phyloP scores from a whole-genome alignment of 2,888 invertebrate species.

The Xestoiulus laeticollis region DNA sequence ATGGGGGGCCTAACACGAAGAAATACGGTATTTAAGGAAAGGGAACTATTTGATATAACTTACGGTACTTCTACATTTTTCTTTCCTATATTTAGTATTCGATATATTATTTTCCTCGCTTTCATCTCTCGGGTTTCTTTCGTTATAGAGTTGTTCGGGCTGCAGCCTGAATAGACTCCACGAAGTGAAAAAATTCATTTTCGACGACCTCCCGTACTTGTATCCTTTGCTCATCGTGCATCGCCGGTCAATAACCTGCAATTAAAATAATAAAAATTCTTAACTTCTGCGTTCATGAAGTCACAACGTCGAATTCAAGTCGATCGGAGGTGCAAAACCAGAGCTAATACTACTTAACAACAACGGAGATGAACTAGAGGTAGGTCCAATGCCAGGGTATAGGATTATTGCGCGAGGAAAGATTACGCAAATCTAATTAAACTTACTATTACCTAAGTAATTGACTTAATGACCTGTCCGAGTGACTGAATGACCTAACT shows the following conservation, averaged over 20 bases:
- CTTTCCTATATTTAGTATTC: background rate
- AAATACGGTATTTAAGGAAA: too few relatives aligned
- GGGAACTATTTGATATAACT: background rate
- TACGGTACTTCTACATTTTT: background rate
- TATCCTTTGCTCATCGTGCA: background rate
- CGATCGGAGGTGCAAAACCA: background rate
- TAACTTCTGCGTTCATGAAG: background rate
- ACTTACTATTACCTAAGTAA: too few relatives aligned
- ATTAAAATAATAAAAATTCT: background rate
- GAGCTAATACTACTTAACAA: background rate
- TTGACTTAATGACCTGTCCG: too few relatives aligned
- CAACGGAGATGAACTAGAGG: background rate
- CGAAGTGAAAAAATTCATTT: conserved; percentile 22
- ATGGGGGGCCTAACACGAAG: too few relatives aligned
- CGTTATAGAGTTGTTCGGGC: background rate
- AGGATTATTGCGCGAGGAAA: background rate
- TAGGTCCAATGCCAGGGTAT: background rate
- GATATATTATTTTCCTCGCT: background rate
- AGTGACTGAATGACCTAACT: too few relatives aligned
- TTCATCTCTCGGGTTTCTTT: background rate
- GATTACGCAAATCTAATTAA: too few relatives aligned
- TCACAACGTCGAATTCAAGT: conserved; percentile 11
- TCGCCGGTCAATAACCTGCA: background rate
- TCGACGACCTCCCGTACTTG: background rate
- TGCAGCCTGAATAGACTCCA: conserved; percentile 5